Evolutionary conservation across 1,140 invertebrate species (phyloP).

Genomic region (Aporrectodea caliginosa): DNA sequence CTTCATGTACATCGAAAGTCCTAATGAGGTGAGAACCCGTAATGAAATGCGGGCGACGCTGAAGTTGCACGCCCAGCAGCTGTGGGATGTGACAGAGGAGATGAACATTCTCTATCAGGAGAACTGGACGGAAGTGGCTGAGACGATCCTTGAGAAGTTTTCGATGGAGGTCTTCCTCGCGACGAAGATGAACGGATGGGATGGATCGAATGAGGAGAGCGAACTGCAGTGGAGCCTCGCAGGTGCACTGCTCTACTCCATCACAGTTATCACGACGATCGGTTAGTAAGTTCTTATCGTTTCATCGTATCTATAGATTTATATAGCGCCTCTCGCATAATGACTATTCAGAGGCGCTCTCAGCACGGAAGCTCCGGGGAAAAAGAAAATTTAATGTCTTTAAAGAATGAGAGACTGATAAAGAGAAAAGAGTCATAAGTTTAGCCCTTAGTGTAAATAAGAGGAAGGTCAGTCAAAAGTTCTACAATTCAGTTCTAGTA

Average conservation of each 20-base stretch:
- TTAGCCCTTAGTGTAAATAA: too few species aligned
- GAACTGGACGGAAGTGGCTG: conserved; percentile 26
- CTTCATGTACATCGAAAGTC: conserved; percentile 78
- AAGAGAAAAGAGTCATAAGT: too few species aligned
- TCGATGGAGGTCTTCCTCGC: conserved; percentile 15
- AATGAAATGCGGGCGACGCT: neutral
- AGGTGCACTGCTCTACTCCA: conserved; percentile 71
- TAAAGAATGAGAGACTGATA: too few species aligned
- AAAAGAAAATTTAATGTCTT: too few species aligned
- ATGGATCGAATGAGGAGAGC: conserved; percentile 60
- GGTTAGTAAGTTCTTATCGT: too few species aligned
- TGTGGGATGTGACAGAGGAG: conserved; percentile 21
- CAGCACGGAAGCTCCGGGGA: too few species aligned
- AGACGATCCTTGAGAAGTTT: conserved; percentile 18
- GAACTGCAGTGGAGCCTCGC: conserved; percentile 67
- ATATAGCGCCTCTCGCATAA: too few species aligned
- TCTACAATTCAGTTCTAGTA: too few species aligned
- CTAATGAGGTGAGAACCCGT: conserved; percentile 55
- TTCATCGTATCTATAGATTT: too few species aligned
- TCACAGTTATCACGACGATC: conserved; percentile 76
- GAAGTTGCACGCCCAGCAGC: conserved; percentile 13
- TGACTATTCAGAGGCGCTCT: too few species aligned
- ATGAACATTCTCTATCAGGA: conserved; percentile 27
- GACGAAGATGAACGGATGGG: conserved; percentile 49
- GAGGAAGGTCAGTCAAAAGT: too few species aligned